phyloP scores from a whole-genome alignment of 1,140 invertebrate species.

The Cylas formicarius region DNA sequence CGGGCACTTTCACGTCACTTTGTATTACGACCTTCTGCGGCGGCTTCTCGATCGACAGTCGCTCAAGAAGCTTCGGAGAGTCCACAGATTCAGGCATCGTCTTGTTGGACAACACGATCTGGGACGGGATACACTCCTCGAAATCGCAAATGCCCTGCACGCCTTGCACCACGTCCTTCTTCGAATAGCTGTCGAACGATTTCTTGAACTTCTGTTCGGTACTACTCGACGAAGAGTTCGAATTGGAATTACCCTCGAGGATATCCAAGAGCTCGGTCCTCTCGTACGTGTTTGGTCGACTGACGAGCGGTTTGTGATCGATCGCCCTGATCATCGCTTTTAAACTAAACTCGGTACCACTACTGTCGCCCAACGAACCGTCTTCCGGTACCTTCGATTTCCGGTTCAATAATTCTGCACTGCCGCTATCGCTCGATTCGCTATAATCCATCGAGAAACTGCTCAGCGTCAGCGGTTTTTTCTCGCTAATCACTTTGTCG shows the following conservation, averaged over 20 bases:
- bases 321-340: slow-evolving; percentile 21
- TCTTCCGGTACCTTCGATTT: not conserved
- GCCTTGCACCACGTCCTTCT: slow-evolving; percentile 6
- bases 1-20: slow-evolving; percentile 9
- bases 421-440: slow-evolving; percentile 18
- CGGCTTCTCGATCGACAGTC: slow-evolving; percentile 18
- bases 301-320: slow-evolving; percentile 5
- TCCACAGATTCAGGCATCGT: slow-evolving; percentile 15
- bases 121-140: slow-evolving; percentile 32
- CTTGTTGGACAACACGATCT: slow-evolving; percentile 29
- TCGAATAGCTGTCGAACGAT: slow-evolving; percentile 12
- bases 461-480: slow-evolving; percentile 30
- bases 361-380: not conserved
- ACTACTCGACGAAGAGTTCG: slow-evolving; percentile 6
- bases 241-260: slow-evolving; percentile 26
- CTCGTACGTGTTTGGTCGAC: slow-evolving; percentile 16
- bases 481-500: slow-evolving; percentile 22
- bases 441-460: slow-evolving; percentile 36
- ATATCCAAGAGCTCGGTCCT: slow-evolving; percentile 20
- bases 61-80: slow-evolving; percentile 27
- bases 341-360: slow-evolving; percentile 18
- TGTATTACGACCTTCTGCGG: slow-evolving; percentile 3
- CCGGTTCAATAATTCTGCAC: not conserved
- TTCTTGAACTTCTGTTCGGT: slow-evolving; percentile 15
- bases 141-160: slow-evolving; percentile 29